These are phyloP conservation scores for Formica selysi DNA, from an alignment of 1,140 invertebrate genomes.

Conservation along the genomic window DNA sequence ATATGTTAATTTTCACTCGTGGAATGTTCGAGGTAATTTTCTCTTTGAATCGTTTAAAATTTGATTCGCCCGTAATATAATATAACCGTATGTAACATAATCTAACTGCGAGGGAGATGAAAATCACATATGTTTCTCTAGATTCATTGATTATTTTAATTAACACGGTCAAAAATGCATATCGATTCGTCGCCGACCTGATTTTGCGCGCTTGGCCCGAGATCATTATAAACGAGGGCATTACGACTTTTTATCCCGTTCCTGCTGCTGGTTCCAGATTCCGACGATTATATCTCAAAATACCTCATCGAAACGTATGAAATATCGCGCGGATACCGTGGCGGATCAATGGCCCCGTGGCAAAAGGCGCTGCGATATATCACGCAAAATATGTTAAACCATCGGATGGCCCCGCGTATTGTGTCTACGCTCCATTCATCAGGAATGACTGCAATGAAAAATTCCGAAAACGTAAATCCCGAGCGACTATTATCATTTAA, in stretches of 20 bases:
- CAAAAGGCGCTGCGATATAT: conserved; percentile 66
- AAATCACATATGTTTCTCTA: conserved; percentile 18
- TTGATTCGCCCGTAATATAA: conserved; percentile 14
- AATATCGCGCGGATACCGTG: conserved; percentile 59
- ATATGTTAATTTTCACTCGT: not conserved
- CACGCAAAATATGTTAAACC: conserved; percentile 52
- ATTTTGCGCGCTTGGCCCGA: conserved; percentile 2
- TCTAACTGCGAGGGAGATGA: not conserved
- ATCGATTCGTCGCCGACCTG: conserved; percentile 49
- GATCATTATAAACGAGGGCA: conserved; percentile 53
- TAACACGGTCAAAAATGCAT: conserved; percentile 49
- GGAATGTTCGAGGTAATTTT: not conserved
- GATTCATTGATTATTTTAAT: conserved; percentile 23
- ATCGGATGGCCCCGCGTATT: conserved; percentile 13
- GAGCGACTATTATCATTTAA: conserved; percentile 48
- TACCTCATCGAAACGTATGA: conserved; percentile 57
- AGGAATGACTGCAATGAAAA: conserved; percentile 17
- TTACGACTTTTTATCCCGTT: conserved; percentile 62
- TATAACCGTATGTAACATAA: conserved; percentile 28
- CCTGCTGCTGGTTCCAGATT: conserved; percentile 47
- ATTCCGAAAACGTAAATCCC: conserved; percentile 52
- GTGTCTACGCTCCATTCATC: conserved; percentile 49
- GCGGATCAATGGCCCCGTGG: conserved; percentile 62
- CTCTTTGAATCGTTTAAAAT: not conserved
- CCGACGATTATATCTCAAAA: conserved; percentile 67